Evolutionary conservation across 37 sponge, comb jelly and placozoan genomes (phyloP), one percentile per base, ranked within the genome.

Genomic region (Crambe crambe): DNA sequence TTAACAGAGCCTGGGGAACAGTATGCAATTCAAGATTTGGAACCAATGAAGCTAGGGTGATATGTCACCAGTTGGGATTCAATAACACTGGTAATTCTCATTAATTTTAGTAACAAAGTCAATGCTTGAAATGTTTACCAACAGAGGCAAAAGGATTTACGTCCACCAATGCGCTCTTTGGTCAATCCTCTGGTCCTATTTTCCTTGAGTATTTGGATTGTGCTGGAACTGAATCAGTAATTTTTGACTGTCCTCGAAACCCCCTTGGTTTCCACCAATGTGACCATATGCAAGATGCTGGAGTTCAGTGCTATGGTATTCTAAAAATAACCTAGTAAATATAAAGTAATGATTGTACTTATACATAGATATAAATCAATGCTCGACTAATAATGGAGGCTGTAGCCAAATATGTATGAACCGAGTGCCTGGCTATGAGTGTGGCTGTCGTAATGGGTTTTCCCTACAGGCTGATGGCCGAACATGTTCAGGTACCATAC

Each of bases 331-430:
- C 23, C 76, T 36, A 17, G 4, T 63, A 4, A 26, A 22, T 72
- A 8, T 21, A 22, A 22, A 40, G 43, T 39, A 2, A 40, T 77
- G 34, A 25, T 2, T 10, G 1, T 77, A 18, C 51, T 32, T 37
- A 8, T 58, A 47, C 9, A 27, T 79, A 80, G 87, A 86, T 74
- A 80, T 80, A 8, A 42, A 86, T 66, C 68, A 86, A 65, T 86
- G 87, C 60, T 47, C 20, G 0, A 25, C 40, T 65, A 57, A 66
- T 22, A 78, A 85, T 77, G 78, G 78, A 56, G 78, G 72, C 10
- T 85, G 85, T 75, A 64, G 37, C 10, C 78, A 85, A 31, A 42
- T 26, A 57, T 85, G 86, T 71, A 61, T 26, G 9, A 78, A 85
- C 23, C 22, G 29, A 3, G 32, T 78, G 21, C 72, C 72, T 36